Conservation (phyloP, 1,140 invertebrate species). For the Aethina tumida region DNA sequence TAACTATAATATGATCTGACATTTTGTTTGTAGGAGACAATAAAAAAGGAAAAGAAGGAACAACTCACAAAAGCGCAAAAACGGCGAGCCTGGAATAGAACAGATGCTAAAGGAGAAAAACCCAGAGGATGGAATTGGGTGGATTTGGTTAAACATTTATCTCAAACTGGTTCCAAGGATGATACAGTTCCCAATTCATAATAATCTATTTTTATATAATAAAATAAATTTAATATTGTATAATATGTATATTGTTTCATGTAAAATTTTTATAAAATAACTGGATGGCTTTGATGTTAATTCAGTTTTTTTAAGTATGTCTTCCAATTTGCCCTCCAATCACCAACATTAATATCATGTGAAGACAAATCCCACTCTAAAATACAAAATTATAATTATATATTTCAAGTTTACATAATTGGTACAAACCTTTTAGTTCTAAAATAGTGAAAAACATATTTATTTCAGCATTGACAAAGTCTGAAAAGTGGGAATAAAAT, state of each 20-base stretch:
- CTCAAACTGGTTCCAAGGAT: conserved; percentile 62
- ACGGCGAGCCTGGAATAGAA: conserved; percentile 71
- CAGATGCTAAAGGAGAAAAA: conserved; percentile 72
- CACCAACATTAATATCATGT: conserved; percentile 42
- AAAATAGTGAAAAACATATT: conserved; percentile 32
- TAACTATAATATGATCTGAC: background rate
- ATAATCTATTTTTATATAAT: conserved; percentile 9
- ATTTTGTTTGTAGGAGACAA: conserved; percentile 7
- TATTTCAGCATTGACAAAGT: conserved; percentile 31
- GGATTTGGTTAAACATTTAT: conserved; percentile 88
- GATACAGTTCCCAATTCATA: conserved; percentile 32
- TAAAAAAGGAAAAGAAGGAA: conserved; percentile 52
- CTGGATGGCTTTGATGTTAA: no score
- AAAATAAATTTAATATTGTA: background rate
- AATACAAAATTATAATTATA: conserved; percentile 17
- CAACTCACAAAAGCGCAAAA: conserved; percentile 89
- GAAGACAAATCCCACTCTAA: conserved; percentile 43
- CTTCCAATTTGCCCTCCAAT: conserved; percentile 33
- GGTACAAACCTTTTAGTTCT: conserved; percentile 37
- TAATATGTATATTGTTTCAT: no score
- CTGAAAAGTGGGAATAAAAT: conserved; percentile 36
- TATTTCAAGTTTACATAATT: conserved; percentile 4
- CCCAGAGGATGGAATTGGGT: conserved; percentile 90
- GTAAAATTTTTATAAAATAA: no score
- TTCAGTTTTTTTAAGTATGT: conserved; percentile 13